phyloP scores from a whole-genome alignment of 1,140 invertebrate genomes.

The Bombyx mandarina region DNA sequence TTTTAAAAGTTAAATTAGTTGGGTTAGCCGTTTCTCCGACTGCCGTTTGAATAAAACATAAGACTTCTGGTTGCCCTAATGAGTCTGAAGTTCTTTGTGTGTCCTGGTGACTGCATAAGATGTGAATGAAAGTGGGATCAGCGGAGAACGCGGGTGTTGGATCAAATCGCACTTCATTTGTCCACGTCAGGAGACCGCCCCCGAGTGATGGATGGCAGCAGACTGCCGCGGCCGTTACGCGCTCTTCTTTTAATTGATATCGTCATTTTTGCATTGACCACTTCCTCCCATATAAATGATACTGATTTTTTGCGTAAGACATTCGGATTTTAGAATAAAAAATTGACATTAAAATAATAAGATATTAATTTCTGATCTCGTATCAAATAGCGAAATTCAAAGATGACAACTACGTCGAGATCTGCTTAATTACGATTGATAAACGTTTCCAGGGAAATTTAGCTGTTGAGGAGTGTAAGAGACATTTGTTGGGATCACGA shows the following conservation, averaged over 20 bases:
- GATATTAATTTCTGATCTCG: too few relatives aligned
- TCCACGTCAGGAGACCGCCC: slow-evolving; percentile 42
- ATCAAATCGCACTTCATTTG: slow-evolving; percentile 69
- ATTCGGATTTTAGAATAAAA: too few relatives aligned
- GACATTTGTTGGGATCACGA: slow-evolving; percentile 62
- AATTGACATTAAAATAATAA: too few relatives aligned
- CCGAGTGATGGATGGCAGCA: slow-evolving; percentile 39
- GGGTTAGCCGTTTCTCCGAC: slow-evolving; percentile 48
- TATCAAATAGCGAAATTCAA: too few relatives aligned
- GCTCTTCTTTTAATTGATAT: slow-evolving; percentile 61
- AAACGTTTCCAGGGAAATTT: slow-evolving; percentile 30
- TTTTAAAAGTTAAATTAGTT: slow-evolving; percentile 66
- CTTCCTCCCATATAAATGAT: too few relatives aligned
- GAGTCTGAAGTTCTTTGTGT: slow-evolving; percentile 52
- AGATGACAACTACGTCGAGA: not conserved
- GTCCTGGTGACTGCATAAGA: slow-evolving; percentile 62
- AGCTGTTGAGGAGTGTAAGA: slow-evolving; percentile 43
- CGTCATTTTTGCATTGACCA: slow-evolving; percentile 38
- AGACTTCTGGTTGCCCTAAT: slow-evolving; percentile 61
- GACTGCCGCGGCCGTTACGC: slow-evolving; percentile 24
- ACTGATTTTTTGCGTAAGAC: too few relatives aligned
- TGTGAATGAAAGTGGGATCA: slow-evolving; percentile 58
- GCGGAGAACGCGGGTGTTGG: slow-evolving; percentile 29
- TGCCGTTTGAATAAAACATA: slow-evolving; percentile 63
- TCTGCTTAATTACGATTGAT: slow-evolving; percentile 16